Evolutionary conservation across 2,888 invertebrate genomes (phyloP), one percentile per base, ranked within the genome.

Genomic region (Octodonta nipae): DNA sequence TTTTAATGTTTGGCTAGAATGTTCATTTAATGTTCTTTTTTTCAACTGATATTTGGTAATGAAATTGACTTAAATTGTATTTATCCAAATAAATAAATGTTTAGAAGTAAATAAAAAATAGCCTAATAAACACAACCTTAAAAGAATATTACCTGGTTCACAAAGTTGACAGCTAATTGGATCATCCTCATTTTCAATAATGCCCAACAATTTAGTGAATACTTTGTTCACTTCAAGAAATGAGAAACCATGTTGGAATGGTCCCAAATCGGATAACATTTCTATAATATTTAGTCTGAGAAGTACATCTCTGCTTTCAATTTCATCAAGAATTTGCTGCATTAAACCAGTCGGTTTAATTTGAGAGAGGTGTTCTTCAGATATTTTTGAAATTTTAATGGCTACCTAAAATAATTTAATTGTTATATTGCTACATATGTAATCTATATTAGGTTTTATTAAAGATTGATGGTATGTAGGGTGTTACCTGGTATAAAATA

Each of bases 261-360:
- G 55, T 1, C 79, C 81, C 26, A 92, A 60, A 28, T 74, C 71
- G 1, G 80, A 76, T 20, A 91, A 54, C 25, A 86, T 61, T 59
- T 89, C 85, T 30, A 92, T 59, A 31, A 83, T 71, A 55, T 87
- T 89, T 36, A 89, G 64, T 56, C 83, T 80, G 25, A 84, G 63
- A 28, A 91, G 61, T 24, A 86, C 61, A 62, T 91, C 91, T 38
- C 75, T 67, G 26, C 69, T 46, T 29, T 75, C 64, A 12, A 86
- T 54, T 53, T 83, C 78, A 15, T 67, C 58, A 11, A 85, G 54
- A 47, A 88, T 71, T 37, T 68, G 68, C 10, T 71, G 66, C 24
- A 88, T 58, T 30, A 86, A 70, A 10, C 76, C 77, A 34, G 68
- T 61, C 7, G 70, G 65, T 16, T 67, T 65, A 8, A 79, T 68